phyloP scores from a whole-genome alignment of 2,797 vertebrate genomes.

The Pipistrellus pipistrellus region DNA sequence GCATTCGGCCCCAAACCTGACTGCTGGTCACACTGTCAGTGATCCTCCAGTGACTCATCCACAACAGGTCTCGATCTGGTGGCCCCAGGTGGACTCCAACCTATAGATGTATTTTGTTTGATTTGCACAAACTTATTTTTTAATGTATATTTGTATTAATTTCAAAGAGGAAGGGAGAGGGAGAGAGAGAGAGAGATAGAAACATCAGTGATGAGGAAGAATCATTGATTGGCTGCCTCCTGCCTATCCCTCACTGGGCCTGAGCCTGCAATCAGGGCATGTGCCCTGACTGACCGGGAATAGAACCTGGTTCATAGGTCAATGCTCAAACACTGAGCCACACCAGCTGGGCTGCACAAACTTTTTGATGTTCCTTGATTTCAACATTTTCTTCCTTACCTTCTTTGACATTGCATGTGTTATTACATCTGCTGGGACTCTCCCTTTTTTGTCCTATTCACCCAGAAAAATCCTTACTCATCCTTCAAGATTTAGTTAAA shows the following conservation, averaged over 20 bases:
- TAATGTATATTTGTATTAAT: no score
- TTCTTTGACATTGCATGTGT: background rate
- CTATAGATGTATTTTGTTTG: background rate
- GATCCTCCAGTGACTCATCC: background rate
- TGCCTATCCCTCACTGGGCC: no score
- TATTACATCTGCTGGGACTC: background rate
- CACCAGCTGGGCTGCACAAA: background rate
- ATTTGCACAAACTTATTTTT: background rate
- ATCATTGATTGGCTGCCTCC: no score
- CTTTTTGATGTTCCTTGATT: background rate
- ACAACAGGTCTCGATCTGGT: background rate
- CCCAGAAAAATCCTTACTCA: background rate
- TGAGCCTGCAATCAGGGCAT: no score
- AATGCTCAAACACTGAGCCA: no score
- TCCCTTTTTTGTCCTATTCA: background rate
- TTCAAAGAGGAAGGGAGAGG: no score
- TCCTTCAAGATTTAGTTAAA: background rate
- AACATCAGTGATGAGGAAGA: no score
- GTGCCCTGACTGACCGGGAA: no score
- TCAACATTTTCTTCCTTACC: background rate
- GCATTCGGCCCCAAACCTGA: background rate
- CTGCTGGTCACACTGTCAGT: background rate
- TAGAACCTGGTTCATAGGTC: no score
- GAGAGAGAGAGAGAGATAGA: no score
- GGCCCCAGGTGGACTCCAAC: background rate